Evolutionary conservation across 1,140 invertebrate species (phyloP).

Genomic region (Atta cephalotes): DNA sequence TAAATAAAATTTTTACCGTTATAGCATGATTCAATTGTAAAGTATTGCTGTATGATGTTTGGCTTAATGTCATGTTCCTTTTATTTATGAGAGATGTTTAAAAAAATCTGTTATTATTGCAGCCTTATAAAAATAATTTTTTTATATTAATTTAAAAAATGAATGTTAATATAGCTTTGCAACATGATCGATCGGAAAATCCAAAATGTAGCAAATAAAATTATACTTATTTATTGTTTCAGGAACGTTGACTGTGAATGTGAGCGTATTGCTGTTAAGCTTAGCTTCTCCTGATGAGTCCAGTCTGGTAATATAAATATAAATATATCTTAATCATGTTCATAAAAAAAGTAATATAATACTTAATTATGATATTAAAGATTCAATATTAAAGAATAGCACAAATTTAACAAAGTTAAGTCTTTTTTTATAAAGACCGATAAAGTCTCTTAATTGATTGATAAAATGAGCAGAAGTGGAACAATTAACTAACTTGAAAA

Average conservation of each 20-base stretch:
- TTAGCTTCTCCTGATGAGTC: conserved; percentile 97
- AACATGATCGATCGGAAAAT: conserved; percentile 45
- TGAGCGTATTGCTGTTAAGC: conserved; percentile 96
- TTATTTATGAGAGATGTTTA: neutral
- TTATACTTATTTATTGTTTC: conserved; percentile 73
- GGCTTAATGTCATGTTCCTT: neutral
- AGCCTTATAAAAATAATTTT: neutral
- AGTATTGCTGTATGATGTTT: neutral
- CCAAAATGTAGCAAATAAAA: neutral
- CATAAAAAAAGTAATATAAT: neutral
- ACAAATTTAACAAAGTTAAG: too few relatives aligned
- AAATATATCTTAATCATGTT: conserved; percentile 49
- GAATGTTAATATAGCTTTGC: neutral
- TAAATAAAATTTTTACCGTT: neutral
- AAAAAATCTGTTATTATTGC: neutral
- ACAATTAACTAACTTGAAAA: too few relatives aligned
- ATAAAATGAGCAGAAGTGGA: too few relatives aligned
- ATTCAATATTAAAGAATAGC: neutral
- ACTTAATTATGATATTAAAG: neutral
- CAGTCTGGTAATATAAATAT: conserved; percentile 93
- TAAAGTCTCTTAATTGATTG: too few relatives aligned
- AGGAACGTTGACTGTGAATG: conserved; percentile 96
- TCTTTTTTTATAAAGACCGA: too few relatives aligned
- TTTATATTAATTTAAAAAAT: conserved; percentile 16
- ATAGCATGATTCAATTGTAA: neutral